phyloP scores from a whole-genome alignment of 2,113 vertebrate genomes.

The Scophthalmus maximus region DNA sequence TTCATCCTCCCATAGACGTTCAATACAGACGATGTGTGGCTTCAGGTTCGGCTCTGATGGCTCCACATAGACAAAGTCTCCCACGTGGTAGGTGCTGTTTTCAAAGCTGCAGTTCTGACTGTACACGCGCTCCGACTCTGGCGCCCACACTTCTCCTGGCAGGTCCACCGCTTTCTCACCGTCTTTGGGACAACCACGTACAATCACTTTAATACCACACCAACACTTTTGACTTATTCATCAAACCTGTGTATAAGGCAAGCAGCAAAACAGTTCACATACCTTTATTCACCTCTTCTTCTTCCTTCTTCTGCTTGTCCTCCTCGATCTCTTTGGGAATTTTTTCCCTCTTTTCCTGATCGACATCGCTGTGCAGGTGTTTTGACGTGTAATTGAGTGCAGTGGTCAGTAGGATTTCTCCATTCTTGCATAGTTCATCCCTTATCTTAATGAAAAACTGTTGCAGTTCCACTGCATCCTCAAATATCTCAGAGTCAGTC shows the following conservation, averaged over 20 bases:
- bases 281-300: conserved; percentile 90
- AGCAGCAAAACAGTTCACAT: neutral
- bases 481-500: conserved; percentile 98
- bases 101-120: conserved; percentile 95
- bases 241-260: neutral
- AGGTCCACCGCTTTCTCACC: conserved; percentile 88
- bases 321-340: conserved; percentile 97
- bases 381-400: conserved; percentile 95
- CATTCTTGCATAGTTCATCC: conserved; percentile 98
- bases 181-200: conserved; percentile 73
- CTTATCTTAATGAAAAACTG: conserved; percentile 98
- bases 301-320: conserved; percentile 91
- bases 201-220: neutral
- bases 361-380: conserved; percentile 93
- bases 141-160: conserved; percentile 84
- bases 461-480: conserved; percentile 96
- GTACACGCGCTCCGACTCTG: conserved; percentile 89
- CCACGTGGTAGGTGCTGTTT: conserved; percentile 93
- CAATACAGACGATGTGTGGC: conserved; percentile 96
- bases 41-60: conserved; percentile 91
- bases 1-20: conserved; percentile 95
- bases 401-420: conserved; percentile 93
- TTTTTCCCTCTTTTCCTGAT: conserved; percentile 98
- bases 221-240: neutral
- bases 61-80: conserved; percentile 96